Conservation (phyloP, 2,113 vertebrate species). For the Phyllopteryx taeniolatus region DNA sequence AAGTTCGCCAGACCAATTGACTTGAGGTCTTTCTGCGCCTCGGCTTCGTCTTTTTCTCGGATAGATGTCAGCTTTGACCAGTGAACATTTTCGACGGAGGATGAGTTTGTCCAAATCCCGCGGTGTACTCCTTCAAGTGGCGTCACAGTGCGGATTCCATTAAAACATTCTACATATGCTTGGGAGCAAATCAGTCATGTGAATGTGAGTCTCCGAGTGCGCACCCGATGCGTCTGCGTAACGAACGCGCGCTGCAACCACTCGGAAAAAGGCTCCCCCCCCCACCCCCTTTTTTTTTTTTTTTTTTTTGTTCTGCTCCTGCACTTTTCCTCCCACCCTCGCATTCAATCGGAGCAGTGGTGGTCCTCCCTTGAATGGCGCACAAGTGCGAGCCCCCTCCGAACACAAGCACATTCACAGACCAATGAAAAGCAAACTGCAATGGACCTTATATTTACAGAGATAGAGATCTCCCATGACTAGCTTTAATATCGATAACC, state of each 20-base stretch:
- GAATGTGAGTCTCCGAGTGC: constrained; percentile 24
- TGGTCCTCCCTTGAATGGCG: no score
- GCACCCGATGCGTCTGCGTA: constrained; percentile 49
- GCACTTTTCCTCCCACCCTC: constrained; percentile 21
- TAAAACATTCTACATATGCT: not conserved
- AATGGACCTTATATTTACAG: no score
- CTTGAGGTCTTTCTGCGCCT: not conserved
- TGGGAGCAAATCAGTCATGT: not conserved
- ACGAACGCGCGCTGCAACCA: constrained; percentile 20
- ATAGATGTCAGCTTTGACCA: not conserved
- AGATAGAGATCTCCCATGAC: no score
- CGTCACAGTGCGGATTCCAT: not conserved
- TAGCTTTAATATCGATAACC: no score
- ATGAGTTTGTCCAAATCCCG: not conserved
- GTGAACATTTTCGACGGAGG: not conserved
- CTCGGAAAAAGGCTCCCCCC: not conserved
- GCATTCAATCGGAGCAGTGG: constrained; percentile 31
- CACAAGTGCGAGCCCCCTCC: no score
- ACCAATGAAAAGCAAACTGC: no score
- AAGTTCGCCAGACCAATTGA: not conserved
- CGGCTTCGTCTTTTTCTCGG: not conserved
- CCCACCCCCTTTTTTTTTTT: no score
- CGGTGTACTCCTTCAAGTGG: not conserved
- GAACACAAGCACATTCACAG: no score
- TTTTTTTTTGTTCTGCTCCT: constrained; percentile 13